Percentiles rank a stretch among this genome's conserved stretches.
These are phyloP conservation scores for Apaloderma vittatum DNA, from an alignment of 2,113 vertebrate species.

Conservation along the genomic window DNA sequence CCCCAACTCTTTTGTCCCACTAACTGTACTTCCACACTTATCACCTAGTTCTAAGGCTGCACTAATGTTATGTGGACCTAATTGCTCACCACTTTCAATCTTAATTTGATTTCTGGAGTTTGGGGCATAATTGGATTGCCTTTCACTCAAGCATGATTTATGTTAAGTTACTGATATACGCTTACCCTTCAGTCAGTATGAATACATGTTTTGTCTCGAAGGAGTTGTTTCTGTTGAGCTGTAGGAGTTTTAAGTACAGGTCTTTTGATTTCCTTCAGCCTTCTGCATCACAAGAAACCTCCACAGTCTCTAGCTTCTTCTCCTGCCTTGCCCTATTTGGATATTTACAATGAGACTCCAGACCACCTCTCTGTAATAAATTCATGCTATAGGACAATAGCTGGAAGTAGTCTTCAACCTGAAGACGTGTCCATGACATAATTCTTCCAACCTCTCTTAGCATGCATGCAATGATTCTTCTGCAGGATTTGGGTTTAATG, in stretches of 20 bases:
- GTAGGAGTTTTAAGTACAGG: not conserved
- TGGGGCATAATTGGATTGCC: rapidly evolving
- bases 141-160: not conserved
- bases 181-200: not conserved
- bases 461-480: not conserved
- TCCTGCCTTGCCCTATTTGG: not conserved
- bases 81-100: not conserved
- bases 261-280: not conserved
- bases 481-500: not conserved
- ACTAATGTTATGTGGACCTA: not conserved
- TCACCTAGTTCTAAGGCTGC: not conserved
- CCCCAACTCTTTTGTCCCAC: rapidly evolving
- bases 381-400: not conserved
- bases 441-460: not conserved
- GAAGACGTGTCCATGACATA: not conserved
- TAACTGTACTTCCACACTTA: not conserved
- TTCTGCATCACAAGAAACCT: not conserved
- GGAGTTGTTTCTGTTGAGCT: not conserved
- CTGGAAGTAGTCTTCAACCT: not conserved
- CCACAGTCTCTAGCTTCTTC: not conserved
- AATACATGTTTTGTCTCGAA: not conserved
- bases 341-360: not conserved
- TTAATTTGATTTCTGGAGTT: not conserved
- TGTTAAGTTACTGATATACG: not conserved
- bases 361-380: not conserved